Percentiles rank a stretch among this genome's conserved stretches.
Conservation (phyloP, 2,888 invertebrate species). For the Drosophila helvetica region DNA sequence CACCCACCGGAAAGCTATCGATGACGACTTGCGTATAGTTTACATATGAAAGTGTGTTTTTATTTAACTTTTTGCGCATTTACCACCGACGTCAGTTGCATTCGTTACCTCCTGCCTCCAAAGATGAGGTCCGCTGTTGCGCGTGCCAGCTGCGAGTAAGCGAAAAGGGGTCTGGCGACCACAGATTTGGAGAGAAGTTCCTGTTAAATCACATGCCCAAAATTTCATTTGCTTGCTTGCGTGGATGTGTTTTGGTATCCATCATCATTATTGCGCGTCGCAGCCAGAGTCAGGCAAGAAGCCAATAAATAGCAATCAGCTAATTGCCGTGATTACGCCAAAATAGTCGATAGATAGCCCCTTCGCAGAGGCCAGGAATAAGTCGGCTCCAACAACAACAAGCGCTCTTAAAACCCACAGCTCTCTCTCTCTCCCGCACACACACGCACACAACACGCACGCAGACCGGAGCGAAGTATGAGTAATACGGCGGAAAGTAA, state of each 20-base stretch:
- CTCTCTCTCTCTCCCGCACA: constrained; percentile 4
- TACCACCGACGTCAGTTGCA: constrained; percentile 4
- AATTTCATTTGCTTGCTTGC: constrained; percentile 45
- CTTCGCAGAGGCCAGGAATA: not conserved
- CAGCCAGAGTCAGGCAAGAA: constrained; percentile 7
- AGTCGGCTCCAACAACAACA: constrained; percentile 26
- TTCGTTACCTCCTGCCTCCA: constrained; percentile 4
- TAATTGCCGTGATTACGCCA: constrained; percentile 27
- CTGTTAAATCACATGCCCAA: constrained; percentile 4
- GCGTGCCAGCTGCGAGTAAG: constrained; percentile 32
- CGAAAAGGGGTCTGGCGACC: constrained; percentile 7
- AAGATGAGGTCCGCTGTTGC: constrained; percentile 35
- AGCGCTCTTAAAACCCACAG: constrained; percentile 12
- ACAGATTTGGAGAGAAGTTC: constrained; percentile 12
- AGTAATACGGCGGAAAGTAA: constrained; percentile 68
- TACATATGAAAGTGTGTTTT: constrained; percentile 62
- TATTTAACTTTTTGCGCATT: constrained; percentile 59
- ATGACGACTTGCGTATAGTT: constrained; percentile 57
- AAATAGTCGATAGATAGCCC: constrained; percentile 23
- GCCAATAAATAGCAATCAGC: constrained; percentile 30
- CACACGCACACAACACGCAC: constrained; percentile 10
- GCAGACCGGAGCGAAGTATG: constrained; percentile 46
- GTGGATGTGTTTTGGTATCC: constrained; percentile 48
- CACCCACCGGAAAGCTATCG: constrained; percentile 43
- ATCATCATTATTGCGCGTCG: constrained; percentile 12